Evolutionary conservation across 2,888 invertebrate genomes (phyloP), one percentile per base, ranked within the genome.

Genomic region (Calephelis perditalis): DNA sequence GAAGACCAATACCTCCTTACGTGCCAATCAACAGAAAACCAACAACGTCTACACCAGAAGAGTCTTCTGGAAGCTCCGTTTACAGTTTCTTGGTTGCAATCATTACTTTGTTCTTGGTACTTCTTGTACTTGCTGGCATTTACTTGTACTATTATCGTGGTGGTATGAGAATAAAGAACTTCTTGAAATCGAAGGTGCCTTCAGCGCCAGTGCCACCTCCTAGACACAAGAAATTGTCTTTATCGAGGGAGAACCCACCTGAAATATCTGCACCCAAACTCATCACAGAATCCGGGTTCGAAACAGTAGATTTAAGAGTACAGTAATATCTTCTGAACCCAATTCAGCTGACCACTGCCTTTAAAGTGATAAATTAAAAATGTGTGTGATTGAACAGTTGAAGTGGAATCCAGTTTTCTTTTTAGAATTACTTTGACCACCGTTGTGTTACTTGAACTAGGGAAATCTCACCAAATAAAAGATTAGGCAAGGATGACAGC

Each of bases 81-180:
- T 85, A 92, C 73, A 90, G 92, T 57, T 73, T 93, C 68, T 71
- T 95, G 70, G 92, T 95, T 69, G 92, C 93, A n/a, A 81, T 94
- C 65, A 82, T 94, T 72, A 92, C 94, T 70, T 86, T 95, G 73
- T 91, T 95, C 81, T 87, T 94, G 73, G 93, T 94, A 56, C 79
- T 94, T 73, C 92, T 93, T 64, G 83, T 92, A 69, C 88, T 95
- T 75, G 93, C 93, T 66, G 91, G 93, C 64, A 88, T 95, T 71
- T 96, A 95, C 82, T 86, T 94, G 73, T 95, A 95, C 81, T 95
- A 94, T 77, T 95, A 95, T 88, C 93, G 94, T 81, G 93, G 94
- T 73, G 94, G 94, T 72, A 92, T 92, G 76, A 92, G 92, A 68
- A 91, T 95, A 69, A 94, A 94, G 82, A 91, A 85, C 67, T 89